Conservation (phyloP, 2,113 vertebrate genomes). For the Mustelus asterias region DNA sequence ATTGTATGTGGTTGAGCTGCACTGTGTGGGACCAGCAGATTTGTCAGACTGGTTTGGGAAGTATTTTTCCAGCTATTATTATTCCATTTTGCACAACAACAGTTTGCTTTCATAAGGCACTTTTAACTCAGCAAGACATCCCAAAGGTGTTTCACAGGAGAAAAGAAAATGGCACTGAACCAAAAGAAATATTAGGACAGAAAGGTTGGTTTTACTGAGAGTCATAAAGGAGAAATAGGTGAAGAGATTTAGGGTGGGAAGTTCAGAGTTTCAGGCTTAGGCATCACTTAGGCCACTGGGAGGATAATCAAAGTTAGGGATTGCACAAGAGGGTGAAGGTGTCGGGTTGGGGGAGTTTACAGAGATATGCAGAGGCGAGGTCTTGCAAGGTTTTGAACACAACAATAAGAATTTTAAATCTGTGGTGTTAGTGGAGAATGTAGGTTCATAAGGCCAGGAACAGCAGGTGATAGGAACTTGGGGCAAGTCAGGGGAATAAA, state of each 20-base stretch:
- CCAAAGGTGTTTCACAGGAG: neutral
- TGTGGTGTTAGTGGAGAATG: neutral
- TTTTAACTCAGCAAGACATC: neutral
- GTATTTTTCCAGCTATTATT: neutral
- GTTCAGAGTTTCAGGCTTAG: neutral
- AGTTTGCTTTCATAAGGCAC: neutral
- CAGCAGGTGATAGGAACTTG: neutral
- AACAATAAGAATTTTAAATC: neutral
- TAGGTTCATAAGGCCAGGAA: neutral
- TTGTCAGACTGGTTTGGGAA: neutral
- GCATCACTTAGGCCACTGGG: neutral
- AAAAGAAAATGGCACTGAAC: neutral
- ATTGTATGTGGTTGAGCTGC: neutral
- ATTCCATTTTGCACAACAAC: neutral
- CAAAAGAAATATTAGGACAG: neutral
- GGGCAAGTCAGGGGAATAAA: neutral
- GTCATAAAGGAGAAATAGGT: neutral
- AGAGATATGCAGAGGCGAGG: neutral
- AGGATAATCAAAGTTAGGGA: neutral
- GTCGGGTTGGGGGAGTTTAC: neutral
- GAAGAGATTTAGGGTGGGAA: neutral
- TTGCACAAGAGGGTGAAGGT: neutral
- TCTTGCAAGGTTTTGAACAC: neutral
- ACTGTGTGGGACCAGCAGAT: neutral
- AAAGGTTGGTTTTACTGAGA: neutral